Evolutionary conservation across 2,113 vertebrate genomes (phyloP).

Genomic region (Anolis sagrei): DNA sequence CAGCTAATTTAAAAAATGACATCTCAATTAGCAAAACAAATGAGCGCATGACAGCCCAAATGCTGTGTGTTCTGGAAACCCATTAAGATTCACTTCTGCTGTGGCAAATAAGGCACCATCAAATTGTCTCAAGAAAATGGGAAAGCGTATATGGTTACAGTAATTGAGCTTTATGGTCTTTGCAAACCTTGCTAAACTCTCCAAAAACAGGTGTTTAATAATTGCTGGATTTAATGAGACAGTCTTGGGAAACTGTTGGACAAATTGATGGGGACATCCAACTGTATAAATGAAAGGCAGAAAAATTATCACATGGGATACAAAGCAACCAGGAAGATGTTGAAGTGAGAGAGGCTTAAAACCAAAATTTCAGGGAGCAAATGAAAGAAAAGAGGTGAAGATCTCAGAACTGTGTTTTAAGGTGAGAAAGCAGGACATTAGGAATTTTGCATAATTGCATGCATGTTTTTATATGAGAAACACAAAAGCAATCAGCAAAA

Average conservation of each 20-base stretch:
- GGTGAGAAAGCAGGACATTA: too few species aligned
- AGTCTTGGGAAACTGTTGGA: neutral
- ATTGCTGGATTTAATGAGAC: neutral
- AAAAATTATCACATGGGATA: neutral
- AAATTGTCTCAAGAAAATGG: constrained; percentile 1
- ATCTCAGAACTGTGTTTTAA: too few species aligned
- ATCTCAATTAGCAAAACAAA: neutral
- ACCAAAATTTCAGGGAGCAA: constrained; percentile 39
- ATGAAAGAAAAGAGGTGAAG: neutral
- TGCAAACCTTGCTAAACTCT: constrained; percentile 31
- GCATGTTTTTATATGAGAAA: too few species aligned
- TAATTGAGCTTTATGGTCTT: constrained; percentile 9
- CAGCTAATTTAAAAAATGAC: constrained; percentile 9
- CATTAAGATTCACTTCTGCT: constrained; percentile 20
- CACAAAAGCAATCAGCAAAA: too few species aligned
- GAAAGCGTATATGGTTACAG: neutral
- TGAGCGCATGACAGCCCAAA: neutral
- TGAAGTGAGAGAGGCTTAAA: neutral
- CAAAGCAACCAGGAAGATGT: neutral
- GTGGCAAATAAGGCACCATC: neutral
- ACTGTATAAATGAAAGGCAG: neutral
- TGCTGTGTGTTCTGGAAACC: neutral
- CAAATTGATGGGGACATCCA: constrained; percentile 6
- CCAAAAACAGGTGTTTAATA: constrained; percentile 2
- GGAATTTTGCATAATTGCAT: too few species aligned